A percentile compares a stretch with the other conserved stretches of the same genome.
Evolutionary conservation across 2,888 invertebrate genomes (phyloP).

Genomic region (Camptogramma bilineatum): DNA sequence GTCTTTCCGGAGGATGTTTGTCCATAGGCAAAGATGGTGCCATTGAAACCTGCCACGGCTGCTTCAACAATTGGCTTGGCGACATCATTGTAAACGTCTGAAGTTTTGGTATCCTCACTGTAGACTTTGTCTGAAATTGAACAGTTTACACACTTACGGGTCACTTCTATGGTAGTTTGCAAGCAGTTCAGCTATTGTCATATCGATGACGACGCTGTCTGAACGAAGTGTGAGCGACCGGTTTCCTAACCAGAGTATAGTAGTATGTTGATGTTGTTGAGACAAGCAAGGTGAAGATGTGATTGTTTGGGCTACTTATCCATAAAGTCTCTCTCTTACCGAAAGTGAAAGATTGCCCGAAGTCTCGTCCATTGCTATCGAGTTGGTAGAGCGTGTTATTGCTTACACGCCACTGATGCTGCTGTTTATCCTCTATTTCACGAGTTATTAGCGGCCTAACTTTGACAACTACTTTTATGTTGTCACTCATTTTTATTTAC

Average conservation of each 20-base stretch:
- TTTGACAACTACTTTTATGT: conserved; percentile 91
- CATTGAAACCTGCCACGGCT: conserved; percentile 91
- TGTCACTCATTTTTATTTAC: conserved; percentile 83
- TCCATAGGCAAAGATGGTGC: conserved; percentile 96
- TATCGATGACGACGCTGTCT: background rate
- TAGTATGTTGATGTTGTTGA: background rate
- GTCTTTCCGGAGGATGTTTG: conserved; percentile 97
- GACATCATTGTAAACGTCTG: conserved; percentile 87
- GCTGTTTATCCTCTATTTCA: conserved; percentile 86
- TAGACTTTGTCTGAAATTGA: conserved; percentile 89
- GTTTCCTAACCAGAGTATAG: background rate
- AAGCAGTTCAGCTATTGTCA: background rate
- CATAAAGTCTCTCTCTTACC: conserved; percentile 63
- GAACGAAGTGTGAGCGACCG: background rate
- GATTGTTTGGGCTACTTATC: conserved; percentile 41
- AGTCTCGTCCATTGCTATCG: conserved; percentile 80
- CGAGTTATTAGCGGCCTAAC: conserved; percentile 88
- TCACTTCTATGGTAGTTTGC: background rate
- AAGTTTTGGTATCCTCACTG: conserved; percentile 84
- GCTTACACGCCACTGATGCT: conserved; percentile 86
- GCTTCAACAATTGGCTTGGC: conserved; percentile 90
- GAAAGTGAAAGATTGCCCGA: conserved; percentile 66
- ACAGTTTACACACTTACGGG: background rate
- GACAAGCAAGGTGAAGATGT: background rate
- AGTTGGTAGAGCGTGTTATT: conserved; percentile 85